Percentiles rank a stretch among this genome's conserved stretches.
phyloP scores from a whole-genome alignment of 2,113 vertebrate genomes.

The Prunella fulvescens region DNA sequence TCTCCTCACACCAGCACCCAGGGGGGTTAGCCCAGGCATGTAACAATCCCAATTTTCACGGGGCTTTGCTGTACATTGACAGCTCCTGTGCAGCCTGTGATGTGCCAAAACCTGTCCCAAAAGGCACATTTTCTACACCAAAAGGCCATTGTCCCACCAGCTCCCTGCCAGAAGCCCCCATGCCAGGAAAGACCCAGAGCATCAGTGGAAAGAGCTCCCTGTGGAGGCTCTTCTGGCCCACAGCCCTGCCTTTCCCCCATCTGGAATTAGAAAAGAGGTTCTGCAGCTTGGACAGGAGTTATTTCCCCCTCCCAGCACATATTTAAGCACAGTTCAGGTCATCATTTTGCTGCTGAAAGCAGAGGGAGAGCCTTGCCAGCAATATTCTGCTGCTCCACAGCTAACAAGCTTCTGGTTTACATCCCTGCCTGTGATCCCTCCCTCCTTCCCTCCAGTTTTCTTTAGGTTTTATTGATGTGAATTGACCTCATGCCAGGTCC shows the following conservation, averaged over 20 bases:
- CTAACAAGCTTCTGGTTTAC: background rate
- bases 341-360: background rate
- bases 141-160: fast-evolving
- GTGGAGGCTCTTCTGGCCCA: background rate
- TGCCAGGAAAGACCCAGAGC: background rate
- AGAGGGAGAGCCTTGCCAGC: background rate
- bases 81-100: background rate
- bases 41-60: background rate
- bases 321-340: background rate
- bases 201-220: background rate
- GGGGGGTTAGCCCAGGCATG: background rate
- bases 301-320: background rate
- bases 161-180: fast-evolving
- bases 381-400: background rate
- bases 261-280: background rate
- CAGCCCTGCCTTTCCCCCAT: background rate
- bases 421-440: background rate
- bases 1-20: background rate
- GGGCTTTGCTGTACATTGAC: background rate
- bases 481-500: no score
- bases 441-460: background rate
- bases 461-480: background rate
- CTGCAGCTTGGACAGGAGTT: background rate
- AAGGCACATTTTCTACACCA: background rate
- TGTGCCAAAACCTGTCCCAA: background rate